Conservation (phyloP, 2,797 vertebrate genomes). For the Lindbergichthys nudifrons region DNA sequence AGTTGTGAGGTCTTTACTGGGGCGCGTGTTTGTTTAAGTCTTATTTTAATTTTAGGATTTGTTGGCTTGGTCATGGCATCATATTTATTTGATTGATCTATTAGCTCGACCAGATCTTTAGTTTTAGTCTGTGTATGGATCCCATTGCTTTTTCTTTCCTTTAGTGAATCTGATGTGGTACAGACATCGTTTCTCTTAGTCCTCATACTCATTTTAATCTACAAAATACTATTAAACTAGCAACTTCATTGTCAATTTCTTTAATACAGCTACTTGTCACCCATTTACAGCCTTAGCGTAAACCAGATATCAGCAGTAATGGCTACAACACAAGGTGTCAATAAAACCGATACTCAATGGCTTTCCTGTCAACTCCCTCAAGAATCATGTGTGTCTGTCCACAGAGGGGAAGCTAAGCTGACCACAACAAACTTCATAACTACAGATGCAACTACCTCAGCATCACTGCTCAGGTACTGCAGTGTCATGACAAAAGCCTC, state of each 20-base stretch:
- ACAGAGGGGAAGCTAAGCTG: conserved; percentile 14
- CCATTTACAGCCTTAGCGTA: background rate
- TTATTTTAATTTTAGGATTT: background rate
- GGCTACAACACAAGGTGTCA: conserved; percentile 31
- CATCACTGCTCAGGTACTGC: conserved; percentile 14
- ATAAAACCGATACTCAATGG: conserved; percentile 41
- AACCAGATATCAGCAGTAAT: conserved; percentile 12
- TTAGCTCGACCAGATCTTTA: background rate
- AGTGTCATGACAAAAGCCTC: conserved; percentile 29
- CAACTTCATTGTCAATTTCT: background rate
- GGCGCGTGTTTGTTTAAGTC: background rate
- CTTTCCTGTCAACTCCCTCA: conserved; percentile 15
- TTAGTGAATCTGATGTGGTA: background rate
- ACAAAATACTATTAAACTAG: conserved; percentile 9
- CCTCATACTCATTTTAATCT: background rate
- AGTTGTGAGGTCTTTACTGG: background rate
- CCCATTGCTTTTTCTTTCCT: background rate
- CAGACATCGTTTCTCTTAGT: background rate
- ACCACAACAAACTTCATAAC: conserved; percentile 26
- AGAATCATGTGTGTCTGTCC: conserved; percentile 21
- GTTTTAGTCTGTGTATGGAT: background rate
- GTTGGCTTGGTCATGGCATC: background rate
- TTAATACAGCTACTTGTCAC: background rate
- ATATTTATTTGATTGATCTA: background rate
- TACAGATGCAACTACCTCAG: conserved; percentile 9